Evolutionary conservation across 2,797 vertebrate species (phyloP), one percentile per base, ranked within the genome.

Genomic region (Micropoecilia bifurca): DNA sequence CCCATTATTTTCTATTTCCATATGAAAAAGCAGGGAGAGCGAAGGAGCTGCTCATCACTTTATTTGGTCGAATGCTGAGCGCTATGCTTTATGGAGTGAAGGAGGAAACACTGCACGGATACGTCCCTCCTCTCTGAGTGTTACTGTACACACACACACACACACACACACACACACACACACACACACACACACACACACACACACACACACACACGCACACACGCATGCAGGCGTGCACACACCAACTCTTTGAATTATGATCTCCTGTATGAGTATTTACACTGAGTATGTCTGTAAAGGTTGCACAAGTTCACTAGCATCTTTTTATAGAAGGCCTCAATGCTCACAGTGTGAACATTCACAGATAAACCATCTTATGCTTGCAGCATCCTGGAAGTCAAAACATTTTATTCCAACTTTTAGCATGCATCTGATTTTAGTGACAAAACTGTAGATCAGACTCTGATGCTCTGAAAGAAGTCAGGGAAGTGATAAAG

Each of bases 1-100:
- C 97, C 97, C 97, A 98, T 99, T 99, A 99, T 99, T 99, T 97
- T 97, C 97, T 97, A 98, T 98, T 98, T 99, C 98, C 97, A 99
- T 98, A 98, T 98, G 97, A 99, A 99, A 95, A 95, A 94, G 92
- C 73, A 80, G 71, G 63, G 74, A 75, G 74, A 75, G 82, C 78
- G 80, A 69, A 80, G 71, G 81, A 79, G 87, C 81, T 71, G 83
- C 89, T 87, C 82, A 85, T 88, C 82, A 81, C 83, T 83, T 85
- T 83, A 96, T 96, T 96, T 95, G 83, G 82, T 81, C 47, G 72
- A 83, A 85, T 78, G 68, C 66, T 83, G 83, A 79, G 74, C 75
- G 6, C 80, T 53, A 47, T 82, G 76, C 82, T 87, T 89, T 83
- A 85, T 82, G 63, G 80, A 86, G 71, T 83, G 76, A 53, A 50